Conservation (phyloP, 1,140 invertebrate genomes). For the Drosophila guanche region DNA sequence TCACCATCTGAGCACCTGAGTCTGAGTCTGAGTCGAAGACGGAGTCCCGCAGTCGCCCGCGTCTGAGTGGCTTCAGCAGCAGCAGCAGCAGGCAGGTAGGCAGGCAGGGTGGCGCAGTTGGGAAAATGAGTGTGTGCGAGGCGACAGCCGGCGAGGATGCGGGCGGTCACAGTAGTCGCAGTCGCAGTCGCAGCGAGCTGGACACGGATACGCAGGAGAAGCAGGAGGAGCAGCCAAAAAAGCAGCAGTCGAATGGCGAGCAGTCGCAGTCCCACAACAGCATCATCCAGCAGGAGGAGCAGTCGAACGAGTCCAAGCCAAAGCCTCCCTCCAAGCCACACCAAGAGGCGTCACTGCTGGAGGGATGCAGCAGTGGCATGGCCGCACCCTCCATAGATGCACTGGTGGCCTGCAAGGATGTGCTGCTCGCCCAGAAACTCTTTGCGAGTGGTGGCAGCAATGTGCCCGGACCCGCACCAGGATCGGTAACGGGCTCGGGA, state of each 20-base stretch:
- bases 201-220: too few species aligned
- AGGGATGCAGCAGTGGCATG: constrained; percentile 10
- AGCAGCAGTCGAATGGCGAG: too few species aligned
- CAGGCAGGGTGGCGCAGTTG: constrained; percentile 39
- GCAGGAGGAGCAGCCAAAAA: too few species aligned
- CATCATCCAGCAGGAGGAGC: background rate
- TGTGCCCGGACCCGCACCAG: constrained; percentile 11
- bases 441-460: constrained; percentile 49
- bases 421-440: constrained; percentile 66
- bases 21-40: constrained; percentile 12
- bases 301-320: constrained; percentile 1
- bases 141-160: constrained; percentile 43
- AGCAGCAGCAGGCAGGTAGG: too few species aligned
- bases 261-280: background rate
- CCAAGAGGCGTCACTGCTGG: constrained; percentile 17
- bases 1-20: constrained; percentile 3
- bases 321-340: constrained; percentile 12
- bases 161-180: background rate
- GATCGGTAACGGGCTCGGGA: background rate
- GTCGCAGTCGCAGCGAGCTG: too few species aligned
- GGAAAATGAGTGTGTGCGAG: constrained; percentile 66
- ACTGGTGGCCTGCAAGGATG: constrained; percentile 68
- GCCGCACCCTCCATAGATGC: constrained; percentile 58
- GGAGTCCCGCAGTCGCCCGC: constrained; percentile 4
- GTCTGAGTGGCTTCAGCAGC: constrained; percentile 4